phyloP scores from a whole-genome alignment of 2,888 invertebrate genomes.

The Trissolcus brochymenae region DNA sequence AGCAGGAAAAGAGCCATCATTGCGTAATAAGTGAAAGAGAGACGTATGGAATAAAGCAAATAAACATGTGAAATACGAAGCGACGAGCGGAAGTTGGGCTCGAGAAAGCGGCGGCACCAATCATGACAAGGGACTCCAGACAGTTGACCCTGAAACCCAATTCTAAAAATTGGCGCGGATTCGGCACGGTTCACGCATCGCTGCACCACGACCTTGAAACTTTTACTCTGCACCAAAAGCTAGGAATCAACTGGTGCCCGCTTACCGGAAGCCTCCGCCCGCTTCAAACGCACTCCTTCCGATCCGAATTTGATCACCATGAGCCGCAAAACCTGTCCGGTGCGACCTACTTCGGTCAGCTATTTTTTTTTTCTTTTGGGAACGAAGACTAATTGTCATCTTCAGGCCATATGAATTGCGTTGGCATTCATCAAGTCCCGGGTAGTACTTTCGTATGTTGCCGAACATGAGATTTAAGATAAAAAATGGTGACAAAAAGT shows the following conservation, averaged over 20 bases:
- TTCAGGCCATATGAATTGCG: slow-evolving; percentile 9
- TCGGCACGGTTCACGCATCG: slow-evolving; percentile 50
- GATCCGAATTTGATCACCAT: slow-evolving; percentile 15
- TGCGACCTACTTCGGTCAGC: slow-evolving; percentile 41
- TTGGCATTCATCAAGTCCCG: no score
- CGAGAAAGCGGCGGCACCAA: slow-evolving; percentile 25
- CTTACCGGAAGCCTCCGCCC: slow-evolving; percentile 40
- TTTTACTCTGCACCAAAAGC: slow-evolving; percentile 10
- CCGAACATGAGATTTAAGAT: no score
- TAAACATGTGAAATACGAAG: slow-evolving; percentile 7
- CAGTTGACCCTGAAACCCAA: slow-evolving; percentile 60
- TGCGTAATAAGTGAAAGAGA: slow-evolving; percentile 11
- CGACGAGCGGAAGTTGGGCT: slow-evolving; percentile 33
- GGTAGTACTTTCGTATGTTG: no score
- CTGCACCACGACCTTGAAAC: slow-evolving; percentile 29
- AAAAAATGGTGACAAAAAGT: no score
- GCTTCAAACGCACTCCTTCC: slow-evolving; percentile 42
- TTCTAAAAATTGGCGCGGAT: slow-evolving; percentile 59
- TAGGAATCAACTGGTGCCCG: slow-evolving; percentile 27
- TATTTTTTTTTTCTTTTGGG: slow-evolving; percentile 7
- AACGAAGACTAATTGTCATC: slow-evolving; percentile 7
- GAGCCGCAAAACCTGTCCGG: slow-evolving; percentile 8
- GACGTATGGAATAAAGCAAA: slow-evolving; percentile 14
- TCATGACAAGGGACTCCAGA: slow-evolving; percentile 23
- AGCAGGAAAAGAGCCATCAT: slow-evolving; percentile 15